These are phyloP conservation scores for Chironomus tepperi DNA, from an alignment of 1,140 invertebrate species.

Conservation along the genomic window DNA sequence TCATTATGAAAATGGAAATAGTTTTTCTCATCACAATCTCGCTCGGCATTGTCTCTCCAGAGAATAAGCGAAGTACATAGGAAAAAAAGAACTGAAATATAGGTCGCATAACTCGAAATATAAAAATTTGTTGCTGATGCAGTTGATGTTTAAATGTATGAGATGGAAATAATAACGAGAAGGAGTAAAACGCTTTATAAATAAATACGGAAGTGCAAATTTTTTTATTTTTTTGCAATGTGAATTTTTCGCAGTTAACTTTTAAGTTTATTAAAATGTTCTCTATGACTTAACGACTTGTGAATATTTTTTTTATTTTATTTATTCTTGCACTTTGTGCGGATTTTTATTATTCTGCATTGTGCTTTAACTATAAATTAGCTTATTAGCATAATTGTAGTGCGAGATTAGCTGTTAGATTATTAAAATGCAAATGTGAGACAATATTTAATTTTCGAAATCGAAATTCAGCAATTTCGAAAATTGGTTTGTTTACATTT, in stretches of 20 bases:
- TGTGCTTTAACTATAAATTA: too few relatives aligned
- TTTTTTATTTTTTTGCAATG: not conserved
- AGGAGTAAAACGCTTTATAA: not conserved
- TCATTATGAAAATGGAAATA: conserved; percentile 14
- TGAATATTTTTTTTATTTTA: not conserved
- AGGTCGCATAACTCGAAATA: not conserved
- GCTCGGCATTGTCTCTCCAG: not conserved
- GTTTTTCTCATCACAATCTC: not conserved
- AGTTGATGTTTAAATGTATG: conserved; percentile 1
- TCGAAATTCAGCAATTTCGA: too few relatives aligned
- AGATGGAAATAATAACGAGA: not conserved
- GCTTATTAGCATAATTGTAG: too few relatives aligned
- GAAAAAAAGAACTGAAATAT: not conserved
- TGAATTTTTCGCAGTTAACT: not conserved
- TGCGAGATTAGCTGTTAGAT: too few relatives aligned
- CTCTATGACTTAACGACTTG: too few relatives aligned
- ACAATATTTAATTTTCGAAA: too few relatives aligned
- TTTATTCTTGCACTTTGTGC: not conserved
- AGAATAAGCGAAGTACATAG: not conserved
- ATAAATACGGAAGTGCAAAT: not conserved
- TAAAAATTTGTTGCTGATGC: not conserved
- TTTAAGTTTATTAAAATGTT: not conserved
- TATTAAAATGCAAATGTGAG: too few relatives aligned
- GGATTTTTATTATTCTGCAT: too few relatives aligned
- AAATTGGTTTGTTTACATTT: too few relatives aligned